These are phyloP conservation scores for Trisateles emortualis DNA, from an alignment of 2,888 invertebrate genomes.

Conservation along the genomic window DNA sequence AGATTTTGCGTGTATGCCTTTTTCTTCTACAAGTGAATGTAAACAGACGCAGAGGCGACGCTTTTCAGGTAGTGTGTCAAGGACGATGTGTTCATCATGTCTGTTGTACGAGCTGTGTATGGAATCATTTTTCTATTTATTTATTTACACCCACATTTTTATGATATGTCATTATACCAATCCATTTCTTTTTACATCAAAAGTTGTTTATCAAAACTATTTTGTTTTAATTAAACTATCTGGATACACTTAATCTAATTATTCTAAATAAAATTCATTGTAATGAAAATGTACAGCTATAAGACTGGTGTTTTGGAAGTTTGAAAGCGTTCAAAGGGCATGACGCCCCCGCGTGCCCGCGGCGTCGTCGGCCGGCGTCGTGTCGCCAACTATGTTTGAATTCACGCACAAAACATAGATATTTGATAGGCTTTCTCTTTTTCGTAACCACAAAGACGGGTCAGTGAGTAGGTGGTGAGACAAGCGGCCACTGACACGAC, in stretches of 20 bases:
- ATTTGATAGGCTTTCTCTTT: slow-evolving; percentile 49
- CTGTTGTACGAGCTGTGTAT: slow-evolving; percentile 1
- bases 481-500: slow-evolving; percentile 6
- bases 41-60: slow-evolving; percentile 35
- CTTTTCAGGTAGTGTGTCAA: slow-evolving; percentile 54
- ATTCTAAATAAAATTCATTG: too few species aligned
- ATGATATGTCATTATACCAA: neutral
- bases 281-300: neutral
- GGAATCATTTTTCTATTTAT: slow-evolving; percentile 1
- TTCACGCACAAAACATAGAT: slow-evolving; percentile 28
- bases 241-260: too few species aligned
- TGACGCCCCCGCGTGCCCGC: slow-evolving; percentile 25
- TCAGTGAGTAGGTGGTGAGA: slow-evolving; percentile 3
- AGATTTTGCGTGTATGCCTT: slow-evolving; percentile 32
- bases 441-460: slow-evolving; percentile 18
- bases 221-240: neutral
- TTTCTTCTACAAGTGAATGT: slow-evolving; percentile 42
- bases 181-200: too few species aligned
- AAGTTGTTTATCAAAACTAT: neutral
- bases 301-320: neutral
- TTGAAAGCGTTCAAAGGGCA: slow-evolving; percentile 28
- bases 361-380: slow-evolving; percentile 15
- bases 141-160: neutral
- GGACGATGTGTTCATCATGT: slow-evolving; percentile 31
- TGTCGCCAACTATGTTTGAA: slow-evolving; percentile 12